phyloP scores from a whole-genome alignment of 2,113 vertebrate species.

The Heteronetta atricapilla region DNA sequence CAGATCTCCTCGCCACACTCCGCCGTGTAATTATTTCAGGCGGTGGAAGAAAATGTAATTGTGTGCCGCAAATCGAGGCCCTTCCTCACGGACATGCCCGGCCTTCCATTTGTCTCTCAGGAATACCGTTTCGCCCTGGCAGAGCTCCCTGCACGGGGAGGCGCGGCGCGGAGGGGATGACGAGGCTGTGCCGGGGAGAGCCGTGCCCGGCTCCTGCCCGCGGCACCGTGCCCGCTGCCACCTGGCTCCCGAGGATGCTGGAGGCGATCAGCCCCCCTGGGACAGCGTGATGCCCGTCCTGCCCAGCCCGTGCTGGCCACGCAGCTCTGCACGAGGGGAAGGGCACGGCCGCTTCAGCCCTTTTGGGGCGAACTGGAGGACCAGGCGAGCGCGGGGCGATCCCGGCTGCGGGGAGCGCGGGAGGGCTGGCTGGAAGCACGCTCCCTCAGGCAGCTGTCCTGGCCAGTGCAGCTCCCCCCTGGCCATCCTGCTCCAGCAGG shows the following conservation, averaged over 20 bases:
- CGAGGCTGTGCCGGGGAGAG: neutral
- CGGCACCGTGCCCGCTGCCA: neutral
- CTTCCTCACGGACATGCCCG: neutral
- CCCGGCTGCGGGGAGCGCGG: neutral
- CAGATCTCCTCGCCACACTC: slow-evolving; percentile 34
- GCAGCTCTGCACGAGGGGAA: neutral
- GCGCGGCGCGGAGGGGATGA: rapidly evolving
- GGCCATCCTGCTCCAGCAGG: neutral
- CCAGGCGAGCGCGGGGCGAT: rapidly evolving
- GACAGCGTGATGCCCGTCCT: neutral
- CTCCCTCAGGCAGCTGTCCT: neutral
- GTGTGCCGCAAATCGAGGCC: slow-evolving; percentile 55
- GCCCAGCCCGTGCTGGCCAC: neutral
- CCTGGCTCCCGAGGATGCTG: neutral
- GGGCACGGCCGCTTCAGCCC: neutral
- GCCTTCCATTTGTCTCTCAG: slow-evolving; percentile 1
- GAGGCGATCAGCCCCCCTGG: neutral
- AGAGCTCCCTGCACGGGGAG: neutral
- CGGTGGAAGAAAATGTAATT: slow-evolving; percentile 46
- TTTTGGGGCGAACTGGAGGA: neutral
- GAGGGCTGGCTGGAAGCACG: neutral
- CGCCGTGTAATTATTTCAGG: slow-evolving; percentile 52
- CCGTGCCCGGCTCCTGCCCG: neutral
- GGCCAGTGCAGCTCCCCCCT: neutral
- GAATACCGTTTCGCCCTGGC: neutral